Conservation (phyloP, 2,113 vertebrate genomes). For the Esox niger region DNA sequence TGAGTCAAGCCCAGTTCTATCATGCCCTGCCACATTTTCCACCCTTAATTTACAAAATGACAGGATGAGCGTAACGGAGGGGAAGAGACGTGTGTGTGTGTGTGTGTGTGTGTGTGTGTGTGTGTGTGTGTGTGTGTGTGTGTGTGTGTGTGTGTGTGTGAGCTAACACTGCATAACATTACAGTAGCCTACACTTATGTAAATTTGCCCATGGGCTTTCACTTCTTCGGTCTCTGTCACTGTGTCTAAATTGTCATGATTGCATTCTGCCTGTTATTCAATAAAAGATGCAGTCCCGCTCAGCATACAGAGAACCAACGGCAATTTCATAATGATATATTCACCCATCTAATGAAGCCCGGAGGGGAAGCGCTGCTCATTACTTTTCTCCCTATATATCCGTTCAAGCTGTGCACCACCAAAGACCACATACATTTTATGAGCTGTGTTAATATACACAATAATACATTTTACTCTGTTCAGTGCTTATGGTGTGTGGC, state of each 20-base stretch:
- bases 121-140: background rate
- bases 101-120: background rate
- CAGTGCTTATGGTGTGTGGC: too few species aligned
- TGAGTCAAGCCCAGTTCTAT: conserved; percentile 33
- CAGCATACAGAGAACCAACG: conserved; percentile 19
- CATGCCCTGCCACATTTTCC: background rate
- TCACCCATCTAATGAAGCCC: conserved; percentile 30
- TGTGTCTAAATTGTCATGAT: conserved; percentile 16
- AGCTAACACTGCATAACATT: background rate
- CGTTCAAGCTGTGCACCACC: background rate
- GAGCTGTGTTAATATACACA: too few species aligned
- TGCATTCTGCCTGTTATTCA: conserved; percentile 22
- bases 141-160: background rate
- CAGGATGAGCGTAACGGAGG: background rate
- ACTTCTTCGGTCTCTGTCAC: background rate
- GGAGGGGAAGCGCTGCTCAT: conserved; percentile 11
- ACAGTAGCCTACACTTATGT: too few species aligned
- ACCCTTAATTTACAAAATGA: conserved; percentile 26
- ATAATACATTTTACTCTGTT: too few species aligned
- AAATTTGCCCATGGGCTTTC: background rate
- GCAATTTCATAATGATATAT: conserved; percentile 39
- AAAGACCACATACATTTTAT: background rate
- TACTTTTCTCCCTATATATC: background rate
- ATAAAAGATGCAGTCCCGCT: conserved; percentile 24
- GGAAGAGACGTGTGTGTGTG: background rate